Conservation (phyloP, 35 echinoderm and acorn worm genomes). For the Heliocidaris erythrogramma region DNA sequence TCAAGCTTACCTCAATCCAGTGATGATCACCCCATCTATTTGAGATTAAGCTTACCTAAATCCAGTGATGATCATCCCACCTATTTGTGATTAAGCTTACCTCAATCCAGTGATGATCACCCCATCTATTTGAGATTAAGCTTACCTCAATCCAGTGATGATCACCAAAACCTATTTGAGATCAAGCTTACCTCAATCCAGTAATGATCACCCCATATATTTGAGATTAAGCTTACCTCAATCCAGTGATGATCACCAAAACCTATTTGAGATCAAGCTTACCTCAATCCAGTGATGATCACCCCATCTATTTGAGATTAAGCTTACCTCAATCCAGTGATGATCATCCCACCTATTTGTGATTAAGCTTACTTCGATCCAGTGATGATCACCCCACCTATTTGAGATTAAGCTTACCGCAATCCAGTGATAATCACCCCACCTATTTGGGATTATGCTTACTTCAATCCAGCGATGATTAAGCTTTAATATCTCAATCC, state of each 20-base stretch:
- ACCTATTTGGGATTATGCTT: neutral
- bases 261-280: neutral
- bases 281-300: constrained; percentile 68
- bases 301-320: constrained; percentile 17
- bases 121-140: neutral
- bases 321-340: constrained; percentile 61
- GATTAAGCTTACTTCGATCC: constrained; percentile 58
- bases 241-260: constrained; percentile 50
- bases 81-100: too few relatives aligned
- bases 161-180: constrained; percentile 54
- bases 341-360: constrained; percentile 49
- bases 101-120: constrained; percentile 57
- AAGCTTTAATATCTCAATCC: constrained; percentile 28
- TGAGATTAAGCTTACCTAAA: constrained; percentile 3
- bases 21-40: constrained; percentile 50
- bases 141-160: constrained; percentile 73
- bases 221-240: constrained; percentile 61
- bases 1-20: constrained; percentile 55
- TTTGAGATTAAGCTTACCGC: constrained; percentile 3
- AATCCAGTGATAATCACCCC: constrained; percentile 62
- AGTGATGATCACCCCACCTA: constrained; percentile 47
- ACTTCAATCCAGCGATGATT: constrained; percentile 56
- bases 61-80: constrained; percentile 27
- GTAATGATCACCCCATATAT: constrained; percentile 52
- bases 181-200: constrained; percentile 77